phyloP scores from a whole-genome alignment of 2,113 vertebrate genomes.

The Chinchilla lanigera region DNA sequence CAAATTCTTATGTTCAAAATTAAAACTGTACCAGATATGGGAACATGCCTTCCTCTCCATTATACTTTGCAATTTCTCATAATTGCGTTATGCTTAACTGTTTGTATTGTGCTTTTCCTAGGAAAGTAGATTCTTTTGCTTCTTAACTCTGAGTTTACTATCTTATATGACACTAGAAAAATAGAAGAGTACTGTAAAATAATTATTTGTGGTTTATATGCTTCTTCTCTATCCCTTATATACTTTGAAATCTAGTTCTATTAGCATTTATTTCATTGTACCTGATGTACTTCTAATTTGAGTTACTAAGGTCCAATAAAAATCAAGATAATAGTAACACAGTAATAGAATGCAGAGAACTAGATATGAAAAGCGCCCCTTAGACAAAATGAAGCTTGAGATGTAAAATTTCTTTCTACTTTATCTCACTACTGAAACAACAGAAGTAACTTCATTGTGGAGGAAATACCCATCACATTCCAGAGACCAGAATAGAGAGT shows the following conservation, averaged over 20 bases:
- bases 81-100: not conserved
- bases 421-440: not conserved
- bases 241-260: not conserved
- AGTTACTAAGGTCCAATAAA: not conserved
- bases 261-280: not conserved
- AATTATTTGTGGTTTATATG: not conserved
- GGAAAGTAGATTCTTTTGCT: not conserved
- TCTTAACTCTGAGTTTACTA: not conserved
- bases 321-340: not conserved
- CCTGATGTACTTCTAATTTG: not conserved
- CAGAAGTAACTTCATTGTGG: not conserved
- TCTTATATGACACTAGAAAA: constrained; percentile 4
- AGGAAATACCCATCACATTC: not conserved
- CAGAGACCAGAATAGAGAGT: not conserved
- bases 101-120: not conserved
- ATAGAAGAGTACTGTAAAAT: not conserved
- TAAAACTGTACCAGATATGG: not conserved
- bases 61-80: not conserved
- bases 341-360: not conserved
- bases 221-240: not conserved
- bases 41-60: not conserved
- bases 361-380: not conserved
- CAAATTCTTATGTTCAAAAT: not conserved
- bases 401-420: not conserved
- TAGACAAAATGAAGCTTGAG: not conserved